Evolutionary conservation across 2,113 vertebrate species (phyloP), one percentile per base, ranked within the genome.

Genomic region (Ceyx cyanopectus): DNA sequence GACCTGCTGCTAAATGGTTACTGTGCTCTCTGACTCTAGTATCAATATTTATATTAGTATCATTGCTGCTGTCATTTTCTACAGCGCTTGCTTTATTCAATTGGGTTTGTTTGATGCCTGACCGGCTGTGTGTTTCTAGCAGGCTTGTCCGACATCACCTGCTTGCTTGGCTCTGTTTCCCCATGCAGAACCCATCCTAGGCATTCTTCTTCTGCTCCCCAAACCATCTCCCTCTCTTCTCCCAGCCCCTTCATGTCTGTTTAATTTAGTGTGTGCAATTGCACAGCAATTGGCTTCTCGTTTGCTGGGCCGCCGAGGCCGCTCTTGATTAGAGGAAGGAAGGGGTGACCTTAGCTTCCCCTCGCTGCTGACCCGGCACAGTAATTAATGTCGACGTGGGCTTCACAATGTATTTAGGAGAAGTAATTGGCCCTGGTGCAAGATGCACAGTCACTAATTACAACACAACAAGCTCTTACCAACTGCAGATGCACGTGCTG

Each of bases 1-100:
- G 80, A 68, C 73, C 0, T 19, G 54, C 94, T 89, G 80, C 94
- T 32, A 32, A 82, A 46, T 61, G 72, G 57, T 76, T 92, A 51
- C 91, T 74, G 40, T 0, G 2, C 92, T 90, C 84, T 66, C 67
- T 96, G 91, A 89, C 90, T 87, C 93, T 91, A 94, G 66, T 97
- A 95, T 95, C 95, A 96, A 94, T 97, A 94, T 96, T 97, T 93
- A 92, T 96, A 95, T 96, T 97, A 95, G 92, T 95, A 93, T 94
- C 93, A 93, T 96, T 81, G 93, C 89, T 89, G 81, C 95, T 95
- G 91, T 97, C 93, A 78, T 96, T 93, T 97, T 96, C 94, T 96
- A 77, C 87, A 80, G 92, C 77, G 81, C 90, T 97, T 95, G 91
- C 85, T 91, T 96, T 95, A 96, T 95, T 94, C 95, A 96, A 48